Evolutionary conservation across 2,113 vertebrate genomes (phyloP).

Genomic region (Pristiophorus japonicus): DNA sequence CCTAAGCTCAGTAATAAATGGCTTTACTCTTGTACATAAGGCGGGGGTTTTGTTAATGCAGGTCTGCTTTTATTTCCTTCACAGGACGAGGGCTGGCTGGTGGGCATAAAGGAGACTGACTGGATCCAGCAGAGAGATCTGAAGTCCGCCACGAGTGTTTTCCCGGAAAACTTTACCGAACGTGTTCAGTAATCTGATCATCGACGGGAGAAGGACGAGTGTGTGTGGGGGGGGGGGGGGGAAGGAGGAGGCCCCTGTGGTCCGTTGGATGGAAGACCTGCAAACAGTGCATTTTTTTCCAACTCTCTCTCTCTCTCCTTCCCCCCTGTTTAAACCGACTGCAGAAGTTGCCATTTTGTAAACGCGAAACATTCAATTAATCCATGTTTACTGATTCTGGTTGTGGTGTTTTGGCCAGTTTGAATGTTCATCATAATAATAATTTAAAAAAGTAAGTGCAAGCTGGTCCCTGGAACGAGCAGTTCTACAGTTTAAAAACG

Average conservation of each 20-base stretch:
- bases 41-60: no score
- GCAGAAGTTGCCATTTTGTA: constrained; percentile 27
- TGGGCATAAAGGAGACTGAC: constrained; percentile 82
- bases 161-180: constrained; percentile 96
- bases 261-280: neutral
- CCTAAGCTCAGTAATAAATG: no score
- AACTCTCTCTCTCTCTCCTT: no score
- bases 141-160: constrained; percentile 75
- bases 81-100: constrained; percentile 95
- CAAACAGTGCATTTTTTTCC: neutral
- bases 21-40: no score
- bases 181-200: constrained; percentile 63
- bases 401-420: neutral
- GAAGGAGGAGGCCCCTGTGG: neutral
- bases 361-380: neutral
- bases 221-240: no score
- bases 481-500: neutral
- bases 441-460: no score
- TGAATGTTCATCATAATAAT: no score
- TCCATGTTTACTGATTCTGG: constrained; percentile 5
- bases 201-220: neutral
- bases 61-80: no score
- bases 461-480: neutral
- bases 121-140: constrained; percentile 82
- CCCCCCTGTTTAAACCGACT: no score